Evolutionary conservation across 1,140 invertebrate species (phyloP).

Genomic region (Cardiocondyla obscurior): DNA sequence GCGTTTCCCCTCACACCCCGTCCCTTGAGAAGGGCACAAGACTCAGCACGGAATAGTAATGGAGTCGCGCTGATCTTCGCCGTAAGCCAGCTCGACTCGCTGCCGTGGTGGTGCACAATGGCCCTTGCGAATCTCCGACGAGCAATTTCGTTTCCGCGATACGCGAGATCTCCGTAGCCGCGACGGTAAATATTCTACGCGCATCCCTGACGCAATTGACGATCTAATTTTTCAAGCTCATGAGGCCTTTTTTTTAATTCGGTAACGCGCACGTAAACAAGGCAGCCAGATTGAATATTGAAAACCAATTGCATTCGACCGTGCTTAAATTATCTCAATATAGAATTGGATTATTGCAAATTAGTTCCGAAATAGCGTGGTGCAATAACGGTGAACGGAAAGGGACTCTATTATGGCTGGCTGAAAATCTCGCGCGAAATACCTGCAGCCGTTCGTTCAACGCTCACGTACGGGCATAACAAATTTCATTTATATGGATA

Average conservation of each 20-base stretch:
- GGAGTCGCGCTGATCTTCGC: slow-evolving; percentile 12
- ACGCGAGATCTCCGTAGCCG: background rate
- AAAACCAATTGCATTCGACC: slow-evolving; percentile 32
- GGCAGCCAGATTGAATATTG: background rate
- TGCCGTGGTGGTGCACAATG: background rate
- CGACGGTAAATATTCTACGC: background rate
- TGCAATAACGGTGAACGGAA: background rate
- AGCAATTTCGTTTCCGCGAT: background rate
- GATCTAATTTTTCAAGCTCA: background rate
- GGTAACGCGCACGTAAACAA: background rate
- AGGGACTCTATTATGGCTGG: background rate
- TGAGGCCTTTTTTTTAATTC: background rate
- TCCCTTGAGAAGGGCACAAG: background rate
- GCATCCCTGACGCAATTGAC: background rate
- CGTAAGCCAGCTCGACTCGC: background rate
- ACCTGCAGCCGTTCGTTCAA: background rate
- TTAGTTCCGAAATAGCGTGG: slow-evolving; percentile 17
- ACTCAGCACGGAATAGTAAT: slow-evolving; percentile 9
- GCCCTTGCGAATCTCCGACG: background rate
- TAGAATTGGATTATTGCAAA: slow-evolving; percentile 24
- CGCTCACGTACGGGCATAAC: background rate
- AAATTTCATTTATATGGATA: slow-evolving; percentile 21
- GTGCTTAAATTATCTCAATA: slow-evolving; percentile 11
- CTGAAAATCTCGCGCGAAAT: slow-evolving; percentile 5
- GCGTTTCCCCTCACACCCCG: background rate